A percentile compares a stretch with the other conserved stretches of the same genome.
These are phyloP conservation scores for Eptesicus fuscus DNA, from an alignment of 2,113 vertebrate genomes.

Conservation along the genomic window DNA sequence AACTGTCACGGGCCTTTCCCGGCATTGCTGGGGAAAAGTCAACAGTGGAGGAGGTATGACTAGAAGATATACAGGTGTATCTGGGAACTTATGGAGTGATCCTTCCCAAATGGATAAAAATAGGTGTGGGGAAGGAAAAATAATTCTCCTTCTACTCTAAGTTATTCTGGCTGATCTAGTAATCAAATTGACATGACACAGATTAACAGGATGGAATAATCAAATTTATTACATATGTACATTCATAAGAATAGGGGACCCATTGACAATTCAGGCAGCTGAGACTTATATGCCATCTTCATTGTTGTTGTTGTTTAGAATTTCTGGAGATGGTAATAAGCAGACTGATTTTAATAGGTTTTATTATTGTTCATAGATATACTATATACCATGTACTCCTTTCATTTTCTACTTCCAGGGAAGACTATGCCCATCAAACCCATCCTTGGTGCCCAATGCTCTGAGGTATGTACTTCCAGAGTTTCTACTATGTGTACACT, in stretches of 20 bases:
- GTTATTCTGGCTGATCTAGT: background rate
- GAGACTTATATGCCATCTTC: background rate
- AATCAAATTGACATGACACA: background rate
- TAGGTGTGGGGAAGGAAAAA: background rate
- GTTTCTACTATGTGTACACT: background rate
- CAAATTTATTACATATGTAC: background rate
- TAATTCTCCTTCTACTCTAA: background rate
- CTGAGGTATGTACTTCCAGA: background rate
- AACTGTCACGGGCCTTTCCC: background rate
- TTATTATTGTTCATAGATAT: background rate
- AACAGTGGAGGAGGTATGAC: background rate
- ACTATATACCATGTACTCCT: background rate
- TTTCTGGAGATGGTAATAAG: background rate
- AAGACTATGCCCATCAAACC: background rate
- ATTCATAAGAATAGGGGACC: background rate
- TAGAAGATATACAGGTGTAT: background rate
- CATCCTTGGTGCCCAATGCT: background rate
- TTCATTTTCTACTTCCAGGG: background rate
- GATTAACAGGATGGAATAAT: background rate
- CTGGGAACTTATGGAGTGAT: background rate
- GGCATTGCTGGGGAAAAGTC: background rate
- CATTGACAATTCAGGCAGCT: background rate
- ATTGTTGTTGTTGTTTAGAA: background rate
- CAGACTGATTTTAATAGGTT: background rate
- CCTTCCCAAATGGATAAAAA: background rate